phyloP scores from a whole-genome alignment of 2,888 invertebrate species.

The Nematopogon swammerdamellus region DNA sequence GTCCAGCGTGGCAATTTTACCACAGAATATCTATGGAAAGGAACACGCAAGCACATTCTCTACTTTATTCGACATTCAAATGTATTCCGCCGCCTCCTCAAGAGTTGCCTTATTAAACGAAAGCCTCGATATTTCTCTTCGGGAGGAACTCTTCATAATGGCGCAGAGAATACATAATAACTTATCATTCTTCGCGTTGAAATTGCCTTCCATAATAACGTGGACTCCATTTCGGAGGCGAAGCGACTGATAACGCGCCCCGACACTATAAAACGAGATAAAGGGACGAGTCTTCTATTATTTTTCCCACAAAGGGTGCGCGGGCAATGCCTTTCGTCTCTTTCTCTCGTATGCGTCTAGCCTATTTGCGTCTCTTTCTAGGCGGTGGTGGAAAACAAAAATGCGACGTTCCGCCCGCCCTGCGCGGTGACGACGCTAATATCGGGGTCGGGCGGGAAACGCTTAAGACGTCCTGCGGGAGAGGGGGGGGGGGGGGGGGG shows the following conservation, averaged over 20 bases:
- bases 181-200: slow-evolving; percentile 44
- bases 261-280: slow-evolving; percentile 53
- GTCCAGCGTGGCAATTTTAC: too few relatives aligned
- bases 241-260: slow-evolving; percentile 36
- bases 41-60: too few relatives aligned
- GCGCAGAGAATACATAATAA: neutral
- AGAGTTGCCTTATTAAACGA: too few relatives aligned
- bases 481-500: slow-evolving; percentile 6
- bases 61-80: too few relatives aligned
- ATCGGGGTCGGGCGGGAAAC: slow-evolving; percentile 1
- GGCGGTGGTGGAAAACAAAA: slow-evolving; percentile 47
- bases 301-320: slow-evolving; percentile 55
- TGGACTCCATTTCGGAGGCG: slow-evolving; percentile 22
- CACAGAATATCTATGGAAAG: too few relatives aligned
- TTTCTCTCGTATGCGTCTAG: slow-evolving; percentile 21
- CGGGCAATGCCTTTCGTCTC: slow-evolving; percentile 49
- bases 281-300: slow-evolving; percentile 56
- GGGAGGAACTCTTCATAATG: neutral
- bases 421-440: slow-evolving; percentile 4
- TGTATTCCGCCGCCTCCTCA: too few relatives aligned
- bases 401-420: slow-evolving; percentile 38
- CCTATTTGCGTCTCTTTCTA: slow-evolving; percentile 22
- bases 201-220: slow-evolving; percentile 56
- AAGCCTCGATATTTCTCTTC: too few relatives aligned
- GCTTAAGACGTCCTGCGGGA: slow-evolving; percentile 2